phyloP scores from a whole-genome alignment of 2,888 invertebrate genomes.

The Eupeodes latifasciatus region DNA sequence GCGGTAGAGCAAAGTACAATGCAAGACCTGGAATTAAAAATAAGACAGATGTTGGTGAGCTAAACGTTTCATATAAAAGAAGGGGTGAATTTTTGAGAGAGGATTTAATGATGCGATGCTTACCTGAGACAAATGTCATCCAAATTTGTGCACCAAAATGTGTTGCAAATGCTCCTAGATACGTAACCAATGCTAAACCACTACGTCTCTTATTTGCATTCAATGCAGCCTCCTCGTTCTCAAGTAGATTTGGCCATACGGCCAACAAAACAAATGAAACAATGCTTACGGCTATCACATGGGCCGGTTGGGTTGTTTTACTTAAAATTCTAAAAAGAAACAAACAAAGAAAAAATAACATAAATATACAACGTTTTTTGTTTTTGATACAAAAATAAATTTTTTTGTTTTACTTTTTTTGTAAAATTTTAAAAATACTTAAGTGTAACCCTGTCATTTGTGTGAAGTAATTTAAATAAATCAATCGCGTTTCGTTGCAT shows the following conservation, averaged over 20 bases:
- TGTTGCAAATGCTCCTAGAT: slow-evolving; percentile 91
- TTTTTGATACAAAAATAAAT: slow-evolving; percentile 4
- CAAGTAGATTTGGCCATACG: slow-evolving; percentile 84
- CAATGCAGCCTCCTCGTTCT: slow-evolving; percentile 73
- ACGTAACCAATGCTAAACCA: slow-evolving; percentile 86
- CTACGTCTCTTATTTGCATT: slow-evolving; percentile 70
- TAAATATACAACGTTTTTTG: slow-evolving; percentile 14
- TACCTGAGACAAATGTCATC: slow-evolving; percentile 96
- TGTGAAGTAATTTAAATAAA: slow-evolving; percentile 39
- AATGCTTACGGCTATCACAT: slow-evolving; percentile 88
- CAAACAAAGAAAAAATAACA: slow-evolving; percentile 53
- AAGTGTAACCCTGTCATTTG: slow-evolving; percentile 59
- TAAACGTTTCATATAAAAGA: neutral
- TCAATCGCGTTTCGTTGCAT: slow-evolving; percentile 19
- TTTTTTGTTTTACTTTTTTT: slow-evolving; percentile 5
- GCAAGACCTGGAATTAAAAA: slow-evolving; percentile 88
- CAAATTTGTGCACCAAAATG: slow-evolving; percentile 95
- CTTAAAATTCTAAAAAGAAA: slow-evolving; percentile 88
- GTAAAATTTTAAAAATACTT: slow-evolving; percentile 39
- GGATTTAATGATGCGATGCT: slow-evolving; percentile 49
- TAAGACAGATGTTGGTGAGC: slow-evolving; percentile 11
- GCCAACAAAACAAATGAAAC: slow-evolving; percentile 86
- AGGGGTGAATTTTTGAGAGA: slow-evolving; percentile 5
- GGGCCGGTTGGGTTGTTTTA: slow-evolving; percentile 91
- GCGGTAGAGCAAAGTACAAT: slow-evolving; percentile 92